phyloP scores from a whole-genome alignment of 2,113 vertebrate species.

The Hemichromis elongatus region DNA sequence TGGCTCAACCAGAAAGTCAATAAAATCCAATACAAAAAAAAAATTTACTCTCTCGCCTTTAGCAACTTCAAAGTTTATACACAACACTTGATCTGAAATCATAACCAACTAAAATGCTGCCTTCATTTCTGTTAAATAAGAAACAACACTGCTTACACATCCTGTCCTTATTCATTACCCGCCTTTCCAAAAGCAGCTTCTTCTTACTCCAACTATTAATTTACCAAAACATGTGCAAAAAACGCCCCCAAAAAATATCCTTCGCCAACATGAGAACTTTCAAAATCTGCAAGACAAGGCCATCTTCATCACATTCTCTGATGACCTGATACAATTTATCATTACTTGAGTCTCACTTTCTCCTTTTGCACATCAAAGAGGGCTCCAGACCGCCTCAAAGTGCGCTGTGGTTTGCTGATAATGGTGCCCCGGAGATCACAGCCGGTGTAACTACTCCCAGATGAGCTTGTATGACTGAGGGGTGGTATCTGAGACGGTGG shows the following conservation, averaged over 20 bases:
- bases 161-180: neutral
- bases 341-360: constrained; percentile 22
- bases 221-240: neutral
- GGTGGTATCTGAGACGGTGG: neutral
- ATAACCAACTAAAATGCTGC: neutral
- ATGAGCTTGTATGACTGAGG: constrained; percentile 1
- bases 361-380: constrained; percentile 23
- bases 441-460: constrained; percentile 44
- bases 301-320: neutral
- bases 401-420: constrained; percentile 37
- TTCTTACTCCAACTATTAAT: neutral
- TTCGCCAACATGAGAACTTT: neutral
- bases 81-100: neutral
- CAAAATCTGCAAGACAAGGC: neutral
- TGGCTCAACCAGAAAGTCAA: neutral
- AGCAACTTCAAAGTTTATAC: neutral
- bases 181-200: neutral
- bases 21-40: neutral
- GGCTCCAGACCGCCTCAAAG: neutral
- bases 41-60: neutral
- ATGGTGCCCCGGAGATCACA: constrained; percentile 26
- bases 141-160: neutral
- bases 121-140: neutral
- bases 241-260: neutral
- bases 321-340: neutral